Percentiles rank a stretch among this genome's conserved stretches.
Conservation (phyloP, 1,140 invertebrate genomes). For the Eupeodes corollae region DNA sequence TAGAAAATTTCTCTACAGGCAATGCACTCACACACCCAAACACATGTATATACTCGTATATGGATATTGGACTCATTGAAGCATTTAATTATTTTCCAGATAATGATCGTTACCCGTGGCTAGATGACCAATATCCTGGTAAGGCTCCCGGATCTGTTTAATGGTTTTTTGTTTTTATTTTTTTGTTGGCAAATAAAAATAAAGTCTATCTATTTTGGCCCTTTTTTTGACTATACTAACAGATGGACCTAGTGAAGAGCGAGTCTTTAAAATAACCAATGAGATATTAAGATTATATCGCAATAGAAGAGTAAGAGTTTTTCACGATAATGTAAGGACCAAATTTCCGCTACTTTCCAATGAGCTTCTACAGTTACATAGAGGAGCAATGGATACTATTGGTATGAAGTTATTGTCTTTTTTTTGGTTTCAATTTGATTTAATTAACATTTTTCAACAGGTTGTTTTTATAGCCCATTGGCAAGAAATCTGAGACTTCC, state of each 20-base stretch:
- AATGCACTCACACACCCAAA: too few relatives aligned
- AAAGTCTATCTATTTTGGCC: conserved; percentile 15
- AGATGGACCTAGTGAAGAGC: conserved; percentile 24
- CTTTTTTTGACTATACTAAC: neutral
- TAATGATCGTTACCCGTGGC: conserved; percentile 14
- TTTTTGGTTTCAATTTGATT: neutral
- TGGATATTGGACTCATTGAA: too few relatives aligned
- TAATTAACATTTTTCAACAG: neutral
- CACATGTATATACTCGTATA: too few relatives aligned
- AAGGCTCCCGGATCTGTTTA: conserved; percentile 7
- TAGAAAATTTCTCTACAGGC: too few relatives aligned
- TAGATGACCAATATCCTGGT: neutral
- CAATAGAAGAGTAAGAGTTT: conserved; percentile 22
- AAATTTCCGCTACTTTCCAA: conserved; percentile 23
- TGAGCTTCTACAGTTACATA: conserved; percentile 18
- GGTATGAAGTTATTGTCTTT: conserved; percentile 8
- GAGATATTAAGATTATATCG: conserved; percentile 25
- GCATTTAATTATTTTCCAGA: neutral
- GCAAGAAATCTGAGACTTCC: conserved; percentile 19
- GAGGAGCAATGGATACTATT: conserved; percentile 22
- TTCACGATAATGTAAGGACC: conserved; percentile 24
- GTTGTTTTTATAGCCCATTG: conserved; percentile 15
- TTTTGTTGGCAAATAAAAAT: conserved; percentile 2
- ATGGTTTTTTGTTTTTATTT: conserved; percentile 21
- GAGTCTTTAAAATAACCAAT: conserved; percentile 24